Evolutionary conservation across 2,113 vertebrate genomes (phyloP).

Genomic region (Cheilinus undulatus): DNA sequence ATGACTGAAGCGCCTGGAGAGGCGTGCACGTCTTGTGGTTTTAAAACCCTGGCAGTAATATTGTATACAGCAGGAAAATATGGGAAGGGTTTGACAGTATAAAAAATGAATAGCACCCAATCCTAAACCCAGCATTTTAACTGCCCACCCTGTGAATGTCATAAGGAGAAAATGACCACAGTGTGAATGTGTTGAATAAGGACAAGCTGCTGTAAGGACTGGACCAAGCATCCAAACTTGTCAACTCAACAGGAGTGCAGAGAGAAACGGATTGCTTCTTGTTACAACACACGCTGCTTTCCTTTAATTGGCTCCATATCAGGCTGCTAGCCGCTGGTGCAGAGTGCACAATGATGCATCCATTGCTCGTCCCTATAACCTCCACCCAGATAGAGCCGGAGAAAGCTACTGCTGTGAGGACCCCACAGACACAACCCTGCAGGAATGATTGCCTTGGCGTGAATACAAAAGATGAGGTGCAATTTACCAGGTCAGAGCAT

Average conservation of each 20-base stretch:
- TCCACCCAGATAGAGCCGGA: slow-evolving; percentile 44
- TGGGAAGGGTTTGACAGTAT: no score
- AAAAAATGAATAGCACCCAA: no score
- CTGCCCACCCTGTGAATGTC: background rate
- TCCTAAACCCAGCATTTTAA: no score
- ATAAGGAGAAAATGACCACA: background rate
- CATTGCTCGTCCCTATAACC: slow-evolving; percentile 44
- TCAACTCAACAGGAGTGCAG: slow-evolving; percentile 35
- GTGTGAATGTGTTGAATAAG: background rate
- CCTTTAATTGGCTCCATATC: slow-evolving; percentile 71
- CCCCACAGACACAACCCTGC: slow-evolving; percentile 47
- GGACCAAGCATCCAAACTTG: slow-evolving; percentile 12
- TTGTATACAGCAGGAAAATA: no score
- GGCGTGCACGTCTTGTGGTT: no score
- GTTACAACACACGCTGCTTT: slow-evolving; percentile 57
- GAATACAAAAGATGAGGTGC: slow-evolving; percentile 71
- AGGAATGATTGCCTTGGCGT: slow-evolving; percentile 58
- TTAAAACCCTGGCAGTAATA: no score
- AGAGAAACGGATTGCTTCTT: slow-evolving; percentile 48
- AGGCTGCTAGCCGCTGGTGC: slow-evolving; percentile 33
- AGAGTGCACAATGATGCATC: slow-evolving; percentile 45
- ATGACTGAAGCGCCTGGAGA: no score
- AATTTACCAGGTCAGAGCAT: slow-evolving; percentile 66
- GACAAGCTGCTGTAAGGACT: slow-evolving; percentile 34
- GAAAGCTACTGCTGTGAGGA: slow-evolving; percentile 33